These are phyloP conservation scores for Hycleus cichorii DNA, from an alignment of 1,140 invertebrate genomes.

Conservation along the genomic window DNA sequence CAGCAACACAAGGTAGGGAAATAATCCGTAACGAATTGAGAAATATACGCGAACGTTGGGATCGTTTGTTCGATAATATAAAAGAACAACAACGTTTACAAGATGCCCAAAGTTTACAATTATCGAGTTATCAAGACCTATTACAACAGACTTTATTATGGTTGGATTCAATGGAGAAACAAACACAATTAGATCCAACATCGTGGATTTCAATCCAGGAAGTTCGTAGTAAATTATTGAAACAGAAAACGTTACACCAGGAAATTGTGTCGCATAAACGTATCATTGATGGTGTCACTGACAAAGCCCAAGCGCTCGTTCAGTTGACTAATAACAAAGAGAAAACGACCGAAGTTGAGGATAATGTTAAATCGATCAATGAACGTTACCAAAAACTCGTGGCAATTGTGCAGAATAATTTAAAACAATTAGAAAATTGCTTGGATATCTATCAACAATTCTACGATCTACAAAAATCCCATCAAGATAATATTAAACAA, in stretches of 20 bases:
- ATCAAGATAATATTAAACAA: slow-evolving; percentile 81
- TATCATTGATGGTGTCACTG: slow-evolving; percentile 79
- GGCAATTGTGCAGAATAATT: slow-evolving; percentile 51
- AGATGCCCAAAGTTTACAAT: slow-evolving; percentile 75
- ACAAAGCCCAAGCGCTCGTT: slow-evolving; percentile 70
- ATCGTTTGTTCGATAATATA: slow-evolving; percentile 69
- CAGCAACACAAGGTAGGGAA: slow-evolving; percentile 82
- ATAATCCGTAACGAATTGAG: slow-evolving; percentile 75
- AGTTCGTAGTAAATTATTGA: slow-evolving; percentile 76
- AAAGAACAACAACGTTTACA: slow-evolving; percentile 74
- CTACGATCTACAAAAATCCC: slow-evolving; percentile 73
- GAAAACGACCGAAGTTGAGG: slow-evolving; percentile 53
- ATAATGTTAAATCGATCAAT: slow-evolving; percentile 61
- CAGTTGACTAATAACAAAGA: slow-evolving; percentile 55
- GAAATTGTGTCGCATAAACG: slow-evolving; percentile 86
- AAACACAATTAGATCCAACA: slow-evolving; percentile 64
- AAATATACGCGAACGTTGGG: slow-evolving; percentile 73
- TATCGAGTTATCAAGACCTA: slow-evolving; percentile 78
- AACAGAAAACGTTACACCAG: slow-evolving; percentile 79
- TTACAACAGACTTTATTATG: slow-evolving; percentile 75
- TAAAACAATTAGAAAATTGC: slow-evolving; percentile 65
- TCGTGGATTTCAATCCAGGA: slow-evolving; percentile 72
- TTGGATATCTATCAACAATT: slow-evolving; percentile 76
- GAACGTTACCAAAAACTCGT: slow-evolving; percentile 66
- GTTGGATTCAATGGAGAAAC: slow-evolving; percentile 80